Evolutionary conservation across 92 coral and sea anemone genomes (phyloP), one percentile per base, ranked within the genome.

Genomic region (Phymanthus crucifer): DNA sequence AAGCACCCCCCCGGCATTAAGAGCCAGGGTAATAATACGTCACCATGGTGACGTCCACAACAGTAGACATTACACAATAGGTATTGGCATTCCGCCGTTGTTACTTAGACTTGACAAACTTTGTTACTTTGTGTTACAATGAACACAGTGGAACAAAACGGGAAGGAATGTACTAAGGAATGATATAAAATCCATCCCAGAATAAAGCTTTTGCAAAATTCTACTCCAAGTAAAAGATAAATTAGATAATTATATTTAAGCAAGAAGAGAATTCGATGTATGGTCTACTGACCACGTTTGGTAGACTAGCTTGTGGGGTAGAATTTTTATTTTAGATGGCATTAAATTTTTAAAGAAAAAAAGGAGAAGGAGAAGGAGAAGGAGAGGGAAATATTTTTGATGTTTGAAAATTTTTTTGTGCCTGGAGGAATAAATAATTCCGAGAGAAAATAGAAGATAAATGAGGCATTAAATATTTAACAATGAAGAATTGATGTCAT

Each of bases 21-120:
- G 14, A 33, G 38, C 31, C 24, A 24, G 70, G 37, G 34, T 37
- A 1, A 71, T n/a, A 12, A 23, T 19, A 66, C 52, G 83, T 88
- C 58, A 19, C 86, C 92, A 88, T 88, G 79, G 80, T 48, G 57
- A 88, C 87, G 29, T 19, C 83, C 87, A 78, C 72, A 84, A 89
- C 89, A 84, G 84, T 48, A 32, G 12, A 13, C 35, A 14, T 16
- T 31, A 71, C 61, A 89, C 90, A 86, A 86, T 61, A 32, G 48
- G 17, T 52, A 68, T 18, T 40, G 37, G 70, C 83, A 89, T 89
- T 71, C 93, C 93, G 70, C 43, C 74, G 93, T 89, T 75, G 93
- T 89, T 78, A 82, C 46, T 70, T 46, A 80, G 35, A 69, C 64
- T 76, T 34, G 64, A 64, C 65, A 19, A 6, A 29, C 57, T 61